Conservation (phyloP, 2,113 vertebrate species). For the Phainopepla nitens region DNA sequence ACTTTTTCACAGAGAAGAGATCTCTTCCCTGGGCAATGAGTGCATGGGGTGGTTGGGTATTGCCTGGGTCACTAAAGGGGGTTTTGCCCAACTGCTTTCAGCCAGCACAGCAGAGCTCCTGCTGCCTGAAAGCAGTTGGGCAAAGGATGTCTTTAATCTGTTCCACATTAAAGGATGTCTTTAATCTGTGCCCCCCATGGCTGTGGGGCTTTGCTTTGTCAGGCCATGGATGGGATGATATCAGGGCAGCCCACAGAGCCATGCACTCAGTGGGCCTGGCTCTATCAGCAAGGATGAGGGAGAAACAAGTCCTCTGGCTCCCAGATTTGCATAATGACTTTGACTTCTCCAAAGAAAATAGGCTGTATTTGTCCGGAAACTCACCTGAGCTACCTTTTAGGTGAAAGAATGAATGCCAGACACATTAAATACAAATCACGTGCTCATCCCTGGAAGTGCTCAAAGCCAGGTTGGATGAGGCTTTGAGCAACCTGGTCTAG, state of each 20-base stretch:
- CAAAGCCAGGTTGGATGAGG: background rate
- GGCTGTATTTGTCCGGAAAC: background rate
- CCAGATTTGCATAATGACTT: background rate
- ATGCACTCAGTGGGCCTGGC: background rate
- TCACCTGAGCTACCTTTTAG: background rate
- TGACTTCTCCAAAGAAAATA: background rate
- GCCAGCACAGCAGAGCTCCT: background rate
- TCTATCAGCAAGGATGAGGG: background rate
- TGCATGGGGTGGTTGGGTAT: background rate
- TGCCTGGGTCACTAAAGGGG: background rate
- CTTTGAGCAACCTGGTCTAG: background rate
- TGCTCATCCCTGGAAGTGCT: background rate
- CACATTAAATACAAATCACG: background rate
- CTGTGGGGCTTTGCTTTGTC: background rate
- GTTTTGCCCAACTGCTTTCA: background rate
- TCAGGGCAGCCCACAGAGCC: background rate
- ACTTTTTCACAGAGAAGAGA: background rate
- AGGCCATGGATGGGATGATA: background rate
- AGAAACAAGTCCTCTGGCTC: background rate
- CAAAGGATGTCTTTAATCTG: constrained; percentile 4
- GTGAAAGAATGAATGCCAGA: background rate
- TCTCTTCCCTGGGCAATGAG: background rate
- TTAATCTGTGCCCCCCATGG: background rate
- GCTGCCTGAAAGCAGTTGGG: background rate
- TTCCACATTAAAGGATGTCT: background rate